Evolutionary conservation across 2,888 invertebrate species (phyloP).

Genomic region (Tortricodes alternella): DNA sequence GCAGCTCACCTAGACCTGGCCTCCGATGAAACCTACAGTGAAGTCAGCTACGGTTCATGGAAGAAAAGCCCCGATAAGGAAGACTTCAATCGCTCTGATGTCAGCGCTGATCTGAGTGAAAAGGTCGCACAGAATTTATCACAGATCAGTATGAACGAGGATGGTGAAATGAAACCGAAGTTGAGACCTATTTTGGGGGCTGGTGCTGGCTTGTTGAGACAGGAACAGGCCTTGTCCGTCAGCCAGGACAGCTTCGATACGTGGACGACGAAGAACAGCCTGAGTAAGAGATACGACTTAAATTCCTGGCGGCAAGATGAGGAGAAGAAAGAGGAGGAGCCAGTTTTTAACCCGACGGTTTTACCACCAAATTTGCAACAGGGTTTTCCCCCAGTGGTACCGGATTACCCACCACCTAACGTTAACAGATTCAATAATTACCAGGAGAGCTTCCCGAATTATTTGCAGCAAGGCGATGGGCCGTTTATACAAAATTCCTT

Average conservation of each 20-base stretch:
- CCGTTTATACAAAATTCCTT: conserved; percentile 67
- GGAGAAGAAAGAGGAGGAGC: conserved; percentile 61
- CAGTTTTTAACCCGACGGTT: conserved; percentile 59
- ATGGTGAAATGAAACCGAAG: conserved; percentile 68
- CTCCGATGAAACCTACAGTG: conserved; percentile 64
- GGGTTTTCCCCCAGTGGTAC: conserved; percentile 43
- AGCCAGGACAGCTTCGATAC: conserved; percentile 62
- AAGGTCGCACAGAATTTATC: conserved; percentile 61
- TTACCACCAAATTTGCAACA: conserved; percentile 52
- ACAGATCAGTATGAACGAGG: conserved; percentile 60
- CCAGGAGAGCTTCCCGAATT: conserved; percentile 51
- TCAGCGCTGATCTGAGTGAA: conserved; percentile 44
- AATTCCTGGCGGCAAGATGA: conserved; percentile 72
- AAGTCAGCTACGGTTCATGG: conserved; percentile 75
- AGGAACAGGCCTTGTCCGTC: conserved; percentile 54
- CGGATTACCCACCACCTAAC: conserved; percentile 62
- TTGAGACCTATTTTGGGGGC: conserved; percentile 72
- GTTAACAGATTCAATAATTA: conserved; percentile 49
- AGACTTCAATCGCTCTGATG: conserved; percentile 42
- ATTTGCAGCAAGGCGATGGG: conserved; percentile 72
- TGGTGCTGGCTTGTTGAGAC: conserved; percentile 62
- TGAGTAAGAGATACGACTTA: conserved; percentile 68
- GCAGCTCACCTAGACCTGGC: conserved; percentile 69
- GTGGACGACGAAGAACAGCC: conserved; percentile 60
- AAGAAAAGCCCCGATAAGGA: conserved; percentile 66